Evolutionary conservation across 2,888 invertebrate species (phyloP).

Genomic region (Ectobius pallidus): DNA sequence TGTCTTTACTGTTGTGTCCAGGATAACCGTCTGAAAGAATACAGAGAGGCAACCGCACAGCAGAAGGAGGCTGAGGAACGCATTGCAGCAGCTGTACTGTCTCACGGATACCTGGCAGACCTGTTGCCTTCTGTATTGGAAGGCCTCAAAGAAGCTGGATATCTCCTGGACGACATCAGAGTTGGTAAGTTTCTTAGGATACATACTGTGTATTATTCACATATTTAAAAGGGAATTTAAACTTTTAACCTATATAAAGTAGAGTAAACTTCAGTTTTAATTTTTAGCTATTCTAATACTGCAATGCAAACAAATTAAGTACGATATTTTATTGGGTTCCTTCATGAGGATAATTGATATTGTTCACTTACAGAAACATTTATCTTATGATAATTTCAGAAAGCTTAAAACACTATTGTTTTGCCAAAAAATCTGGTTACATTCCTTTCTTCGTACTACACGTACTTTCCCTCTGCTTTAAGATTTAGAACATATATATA

Average conservation of each 20-base stretch:
- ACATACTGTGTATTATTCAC: too few species aligned
- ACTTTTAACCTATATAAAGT: background rate
- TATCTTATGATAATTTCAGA: too few species aligned
- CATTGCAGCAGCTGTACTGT: constrained; percentile 79
- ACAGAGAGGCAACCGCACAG: constrained; percentile 65
- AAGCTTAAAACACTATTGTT: too few species aligned
- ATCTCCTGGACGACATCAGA: constrained; percentile 66
- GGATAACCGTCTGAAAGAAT: constrained; percentile 75
- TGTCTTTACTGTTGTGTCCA: constrained; percentile 50
- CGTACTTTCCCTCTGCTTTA: too few species aligned
- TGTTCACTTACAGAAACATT: too few species aligned
- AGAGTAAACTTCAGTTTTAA: background rate
- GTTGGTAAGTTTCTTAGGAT: constrained; percentile 59
- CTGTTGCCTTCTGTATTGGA: constrained; percentile 84
- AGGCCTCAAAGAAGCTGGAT: constrained; percentile 77
- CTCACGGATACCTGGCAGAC: constrained; percentile 86
- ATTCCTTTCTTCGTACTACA: too few species aligned
- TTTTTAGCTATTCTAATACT: constrained; percentile 50
- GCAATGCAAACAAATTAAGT: too few species aligned
- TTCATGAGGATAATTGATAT: too few species aligned
- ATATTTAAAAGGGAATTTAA: background rate
- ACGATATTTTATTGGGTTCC: too few species aligned
- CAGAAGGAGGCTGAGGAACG: constrained; percentile 81
- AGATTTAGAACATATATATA: too few species aligned
- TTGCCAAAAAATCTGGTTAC: too few species aligned